phyloP scores from a whole-genome alignment of 2,113 vertebrate species.

The Myiozetetes cayanensis region DNA sequence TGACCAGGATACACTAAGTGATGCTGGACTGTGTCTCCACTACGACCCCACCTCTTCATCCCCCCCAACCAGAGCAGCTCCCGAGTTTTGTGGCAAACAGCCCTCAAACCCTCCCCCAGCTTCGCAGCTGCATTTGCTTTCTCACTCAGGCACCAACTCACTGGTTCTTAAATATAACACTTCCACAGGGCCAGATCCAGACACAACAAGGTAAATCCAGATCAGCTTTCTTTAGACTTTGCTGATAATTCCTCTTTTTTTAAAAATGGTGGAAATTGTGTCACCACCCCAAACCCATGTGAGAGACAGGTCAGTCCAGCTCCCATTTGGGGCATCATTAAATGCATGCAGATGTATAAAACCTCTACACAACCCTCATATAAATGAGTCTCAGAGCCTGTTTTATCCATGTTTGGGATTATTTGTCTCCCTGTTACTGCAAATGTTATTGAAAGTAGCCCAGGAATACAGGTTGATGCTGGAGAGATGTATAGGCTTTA shows the following conservation, averaged over 20 bases:
- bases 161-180: not conserved
- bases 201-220: not conserved
- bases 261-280: not conserved
- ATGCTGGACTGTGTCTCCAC: not conserved
- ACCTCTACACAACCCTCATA: not conserved
- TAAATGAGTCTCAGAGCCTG: not conserved
- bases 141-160: not conserved
- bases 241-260: not conserved
- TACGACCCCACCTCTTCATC: not conserved
- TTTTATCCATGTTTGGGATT: not conserved
- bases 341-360: not conserved
- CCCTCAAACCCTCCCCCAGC: not conserved
- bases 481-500: not conserved
- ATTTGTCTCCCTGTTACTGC: not conserved
- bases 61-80: not conserved
- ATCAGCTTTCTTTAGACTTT: not conserved
- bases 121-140: not conserved
- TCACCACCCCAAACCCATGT: not conserved
- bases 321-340: not conserved
- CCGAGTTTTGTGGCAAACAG: not conserved
- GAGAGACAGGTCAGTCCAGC: not conserved
- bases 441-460: not conserved
- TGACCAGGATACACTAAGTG: rapidly evolving
- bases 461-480: not conserved
- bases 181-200: not conserved